These are phyloP conservation scores for Dysmachus trigonus DNA, from an alignment of 2,888 invertebrate genomes.

Conservation along the genomic window DNA sequence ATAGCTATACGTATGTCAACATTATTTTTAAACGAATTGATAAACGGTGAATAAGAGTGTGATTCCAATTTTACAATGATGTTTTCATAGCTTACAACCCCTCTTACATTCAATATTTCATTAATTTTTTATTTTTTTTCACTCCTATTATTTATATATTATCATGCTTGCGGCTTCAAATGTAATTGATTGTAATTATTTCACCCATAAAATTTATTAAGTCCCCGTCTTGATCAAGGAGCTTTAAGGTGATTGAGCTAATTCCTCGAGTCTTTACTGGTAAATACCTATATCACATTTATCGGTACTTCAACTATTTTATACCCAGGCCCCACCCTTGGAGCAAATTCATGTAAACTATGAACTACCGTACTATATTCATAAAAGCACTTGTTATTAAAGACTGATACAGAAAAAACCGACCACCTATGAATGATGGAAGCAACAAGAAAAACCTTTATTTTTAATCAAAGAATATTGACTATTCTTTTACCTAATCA, in stretches of 20 bases:
- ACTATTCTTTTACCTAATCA: no score
- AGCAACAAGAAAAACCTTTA: no score
- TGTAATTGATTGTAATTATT: constrained; percentile 54
- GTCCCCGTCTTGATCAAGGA: constrained; percentile 56
- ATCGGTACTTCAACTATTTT: constrained; percentile 51
- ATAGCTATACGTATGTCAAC: no score
- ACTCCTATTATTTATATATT: constrained; percentile 42
- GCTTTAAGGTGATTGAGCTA: constrained; percentile 54
- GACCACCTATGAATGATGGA: no score
- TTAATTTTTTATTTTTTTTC: no score
- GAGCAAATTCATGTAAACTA: constrained; percentile 58
- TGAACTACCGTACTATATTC: constrained; percentile 51
- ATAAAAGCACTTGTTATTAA: not conserved
- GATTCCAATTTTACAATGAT: no score
- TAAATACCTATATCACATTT: constrained; percentile 58
- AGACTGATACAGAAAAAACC: no score
- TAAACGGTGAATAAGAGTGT: no score
- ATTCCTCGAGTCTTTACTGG: constrained; percentile 54
- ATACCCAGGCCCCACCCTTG: constrained; percentile 56
- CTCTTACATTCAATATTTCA: no score
- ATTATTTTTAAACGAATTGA: no score
- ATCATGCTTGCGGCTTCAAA: constrained; percentile 50
- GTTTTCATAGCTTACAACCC: no score
- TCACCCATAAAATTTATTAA: constrained; percentile 57
- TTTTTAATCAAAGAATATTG: no score